Conservation (phyloP, 2,113 vertebrate species). For the Oncorhynchus gorbuscha region DNA sequence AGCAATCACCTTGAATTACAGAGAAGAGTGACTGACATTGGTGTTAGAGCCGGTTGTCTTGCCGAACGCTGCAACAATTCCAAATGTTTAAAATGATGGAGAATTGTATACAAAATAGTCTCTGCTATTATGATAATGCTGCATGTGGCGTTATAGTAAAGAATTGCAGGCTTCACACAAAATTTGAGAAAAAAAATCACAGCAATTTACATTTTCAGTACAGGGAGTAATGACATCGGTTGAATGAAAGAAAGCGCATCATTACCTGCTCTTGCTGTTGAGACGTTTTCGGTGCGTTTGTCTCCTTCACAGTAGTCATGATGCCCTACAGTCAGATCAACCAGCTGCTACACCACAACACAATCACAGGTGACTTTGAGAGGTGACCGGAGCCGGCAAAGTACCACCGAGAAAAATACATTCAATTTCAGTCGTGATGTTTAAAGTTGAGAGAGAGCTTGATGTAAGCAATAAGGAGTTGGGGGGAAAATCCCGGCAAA, state of each 20-base stretch:
- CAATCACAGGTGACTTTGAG: slow-evolving; percentile 9
- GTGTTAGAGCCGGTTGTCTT: background rate
- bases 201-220: background rate
- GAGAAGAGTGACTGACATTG: background rate
- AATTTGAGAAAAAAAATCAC: background rate
- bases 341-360: slow-evolving; percentile 32
- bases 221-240: background rate
- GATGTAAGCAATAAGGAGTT: slow-evolving; percentile 2
- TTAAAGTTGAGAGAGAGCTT: slow-evolving; percentile 2
- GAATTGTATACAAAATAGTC: too few relatives aligned
- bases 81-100: too few relatives aligned
- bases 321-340: slow-evolving; percentile 63
- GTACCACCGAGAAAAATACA: slow-evolving; percentile 6
- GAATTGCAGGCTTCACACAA: background rate
- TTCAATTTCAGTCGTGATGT: slow-evolving; percentile 13
- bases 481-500: background rate
- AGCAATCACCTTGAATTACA: background rate
- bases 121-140: too few relatives aligned
- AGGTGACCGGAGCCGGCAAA: slow-evolving; percentile 18
- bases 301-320: slow-evolving; percentile 96
- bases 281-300: slow-evolving; percentile 80
- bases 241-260: slow-evolving; percentile 21
- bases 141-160: too few relatives aligned
- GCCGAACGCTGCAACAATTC: too few relatives aligned
- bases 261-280: slow-evolving; percentile 94